Percentiles rank a stretch among this genome's conserved stretches.
phyloP scores from a whole-genome alignment of 2,113 vertebrate species.

The Leucopsar rothschildi region DNA sequence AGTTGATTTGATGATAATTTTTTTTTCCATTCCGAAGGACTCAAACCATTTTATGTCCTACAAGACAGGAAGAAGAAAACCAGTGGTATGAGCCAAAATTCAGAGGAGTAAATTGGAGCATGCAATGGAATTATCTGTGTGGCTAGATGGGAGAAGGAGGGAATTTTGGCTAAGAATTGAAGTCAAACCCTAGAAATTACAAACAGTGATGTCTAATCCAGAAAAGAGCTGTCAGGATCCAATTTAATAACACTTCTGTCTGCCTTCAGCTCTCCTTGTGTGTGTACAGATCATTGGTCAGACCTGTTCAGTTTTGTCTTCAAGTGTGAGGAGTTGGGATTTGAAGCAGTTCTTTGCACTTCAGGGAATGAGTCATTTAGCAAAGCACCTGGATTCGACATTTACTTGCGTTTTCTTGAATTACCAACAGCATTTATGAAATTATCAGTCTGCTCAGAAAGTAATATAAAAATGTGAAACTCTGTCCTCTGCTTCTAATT shows the following conservation, averaged over 20 bases:
- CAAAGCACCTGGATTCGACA: not conserved
- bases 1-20: not conserved
- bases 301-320: not conserved
- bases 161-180: not conserved
- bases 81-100: not conserved
- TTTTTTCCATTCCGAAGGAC: not conserved
- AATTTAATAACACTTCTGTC: not conserved
- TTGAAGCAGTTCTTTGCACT: not conserved
- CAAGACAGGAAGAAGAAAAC: not conserved
- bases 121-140: not conserved
- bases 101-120: not conserved
- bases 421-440: not conserved
- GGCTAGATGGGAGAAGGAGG: not conserved
- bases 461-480: not conserved
- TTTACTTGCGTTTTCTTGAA: not conserved
- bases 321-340: not conserved
- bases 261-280: not conserved
- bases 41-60: not conserved
- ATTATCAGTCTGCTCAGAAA: not conserved
- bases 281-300: not conserved
- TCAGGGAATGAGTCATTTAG: not conserved
- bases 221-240: not conserved
- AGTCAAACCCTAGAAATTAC: not conserved
- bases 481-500: not conserved
- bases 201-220: not conserved